Base-by-base conservation (phyloP, 2,888 invertebrate species). In the Coenonympha arcania region DNA sequence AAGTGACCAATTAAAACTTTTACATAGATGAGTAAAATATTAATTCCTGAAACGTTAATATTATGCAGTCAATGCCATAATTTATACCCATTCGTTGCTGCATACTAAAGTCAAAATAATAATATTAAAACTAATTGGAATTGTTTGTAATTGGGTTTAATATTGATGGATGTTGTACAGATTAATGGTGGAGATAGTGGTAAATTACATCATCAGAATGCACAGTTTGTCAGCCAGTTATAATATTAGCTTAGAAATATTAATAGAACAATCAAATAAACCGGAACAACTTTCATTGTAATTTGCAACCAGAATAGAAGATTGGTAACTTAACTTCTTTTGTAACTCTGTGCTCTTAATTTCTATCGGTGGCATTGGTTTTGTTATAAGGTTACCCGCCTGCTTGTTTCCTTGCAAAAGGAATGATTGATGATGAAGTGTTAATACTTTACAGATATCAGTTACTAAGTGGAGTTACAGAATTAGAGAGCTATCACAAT, bases 391-490 rank as follows among this genome's bases (percentile, higher is more conserved):
- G n/a, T n/a, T n/a, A n/a, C n/a, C n/a, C n/a, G n/a, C n/a, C n/a
- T n/a, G n/a, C n/a, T n/a, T n/a, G n/a, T n/a, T n/a, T n/a, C n/a
- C n/a, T n/a, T n/a, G n/a, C n/a, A n/a, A n/a, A n/a, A n/a, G n/a
- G n/a, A n/a, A n/a, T n/a, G n/a, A n/a, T n/a, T n/a, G n/a, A n/a
- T n/a, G n/a, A 8, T 24, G 9, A 24, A 6, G 24, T 24, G 28
- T 11, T 16, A 19, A 18, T 5, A 6, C 9, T 8, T 49, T 11
- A 8, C 75, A 94, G 94, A 64, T 95, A 93, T 74, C 95, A 96
- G 74, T 84, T 96, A 58, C 88, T 96, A 75, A 93, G 93, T 66
- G 96, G 96, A 16, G 90, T 95, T 47, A 93, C 95, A 13, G 93
- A 95, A 76, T 78, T 91, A 58, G 95, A 95, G 73, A 92, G 92